These are phyloP conservation scores for Anagyrus pseudococci DNA, from an alignment of 2,888 invertebrate species.

Conservation along the genomic window DNA sequence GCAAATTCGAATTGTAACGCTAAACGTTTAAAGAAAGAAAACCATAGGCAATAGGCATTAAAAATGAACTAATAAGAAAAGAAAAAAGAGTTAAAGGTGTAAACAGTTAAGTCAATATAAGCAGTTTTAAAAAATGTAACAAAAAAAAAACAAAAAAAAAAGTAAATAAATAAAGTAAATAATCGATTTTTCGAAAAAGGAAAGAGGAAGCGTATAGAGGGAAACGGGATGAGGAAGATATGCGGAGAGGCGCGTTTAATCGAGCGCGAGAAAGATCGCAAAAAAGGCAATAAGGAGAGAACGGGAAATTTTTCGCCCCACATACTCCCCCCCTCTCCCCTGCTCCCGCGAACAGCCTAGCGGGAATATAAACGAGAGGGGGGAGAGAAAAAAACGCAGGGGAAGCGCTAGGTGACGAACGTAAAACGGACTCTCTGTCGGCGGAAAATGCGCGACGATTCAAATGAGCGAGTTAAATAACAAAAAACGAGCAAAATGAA, in stretches of 20 bases:
- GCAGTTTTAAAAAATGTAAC: conserved; percentile 23
- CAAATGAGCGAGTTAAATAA: not conserved
- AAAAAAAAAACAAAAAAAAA: conserved; percentile 16
- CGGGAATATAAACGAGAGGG: not conserved
- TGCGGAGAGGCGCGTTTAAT: not conserved
- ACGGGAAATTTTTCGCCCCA: conserved; percentile 34
- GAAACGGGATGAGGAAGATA: conserved; percentile 24
- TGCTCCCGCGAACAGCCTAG: too few relatives aligned
- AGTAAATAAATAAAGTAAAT: conserved; percentile 13
- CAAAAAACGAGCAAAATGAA: conserved; percentile 1
- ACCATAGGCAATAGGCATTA: conserved; percentile 40
- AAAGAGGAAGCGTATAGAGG: conserved; percentile 38
- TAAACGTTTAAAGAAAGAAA: too few relatives aligned
- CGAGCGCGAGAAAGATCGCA: conserved; percentile 14
- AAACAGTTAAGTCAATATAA: conserved; percentile 38
- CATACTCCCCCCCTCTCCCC: too few relatives aligned
- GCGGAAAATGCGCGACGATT: conserved; percentile 16
- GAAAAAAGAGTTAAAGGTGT: conserved; percentile 22
- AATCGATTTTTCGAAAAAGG: conserved; percentile 37
- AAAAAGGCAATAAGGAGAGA: conserved; percentile 1
- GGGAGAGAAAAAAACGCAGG: not conserved
- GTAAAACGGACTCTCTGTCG: conserved; percentile 21
- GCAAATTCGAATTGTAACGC: conserved; percentile 37
- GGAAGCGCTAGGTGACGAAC: too few relatives aligned
- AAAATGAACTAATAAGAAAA: conserved; percentile 32